Percentiles rank a stretch among this genome's conserved stretches.
phyloP scores from a whole-genome alignment of 2,113 vertebrate species.

The Zapus hudsonius region DNA sequence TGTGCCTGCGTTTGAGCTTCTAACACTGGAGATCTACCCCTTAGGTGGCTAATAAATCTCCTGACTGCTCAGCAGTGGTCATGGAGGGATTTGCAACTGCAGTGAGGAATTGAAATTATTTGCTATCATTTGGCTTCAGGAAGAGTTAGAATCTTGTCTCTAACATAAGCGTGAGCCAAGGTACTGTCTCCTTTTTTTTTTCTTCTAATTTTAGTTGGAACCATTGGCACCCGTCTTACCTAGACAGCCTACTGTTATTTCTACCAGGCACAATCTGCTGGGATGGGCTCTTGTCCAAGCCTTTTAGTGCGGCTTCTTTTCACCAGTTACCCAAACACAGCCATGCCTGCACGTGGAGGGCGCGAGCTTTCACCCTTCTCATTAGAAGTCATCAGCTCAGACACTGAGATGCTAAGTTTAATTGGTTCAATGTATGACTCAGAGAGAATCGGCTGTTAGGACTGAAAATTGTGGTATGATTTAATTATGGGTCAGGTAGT shows the following conservation, averaged over 20 bases:
- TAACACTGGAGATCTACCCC: background rate
- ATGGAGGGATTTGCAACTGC: slow-evolving; percentile 74
- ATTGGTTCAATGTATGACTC: slow-evolving; percentile 60
- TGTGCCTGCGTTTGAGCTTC: background rate
- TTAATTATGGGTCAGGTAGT: slow-evolving; percentile 56
- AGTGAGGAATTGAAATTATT: slow-evolving; percentile 83
- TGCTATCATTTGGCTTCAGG: slow-evolving; percentile 84
- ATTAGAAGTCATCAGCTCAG: slow-evolving; percentile 59
- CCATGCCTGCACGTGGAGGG: slow-evolving; percentile 68
- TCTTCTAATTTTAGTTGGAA: slow-evolving; percentile 87
- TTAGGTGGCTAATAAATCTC: slow-evolving; percentile 61
- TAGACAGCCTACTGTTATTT: slow-evolving; percentile 86
- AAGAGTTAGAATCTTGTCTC: slow-evolving; percentile 86
- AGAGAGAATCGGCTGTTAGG: slow-evolving; percentile 25
- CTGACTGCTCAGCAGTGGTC: slow-evolving; percentile 61
- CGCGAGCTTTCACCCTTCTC: slow-evolving; percentile 75
- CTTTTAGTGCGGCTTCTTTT: slow-evolving; percentile 80
- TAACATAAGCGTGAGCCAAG: slow-evolving; percentile 85
- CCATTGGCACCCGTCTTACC: slow-evolving; percentile 87
- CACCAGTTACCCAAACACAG: slow-evolving; percentile 65
- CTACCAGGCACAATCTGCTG: slow-evolving; percentile 84
- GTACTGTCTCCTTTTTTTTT: slow-evolving; percentile 83
- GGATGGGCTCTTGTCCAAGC: slow-evolving; percentile 78
- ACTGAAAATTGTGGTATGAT: slow-evolving; percentile 27
- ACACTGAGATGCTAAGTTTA: slow-evolving; percentile 51